Base-by-base conservation (phyloP, 2,113 vertebrate genomes). In the Varanus komodoensis region DNA sequence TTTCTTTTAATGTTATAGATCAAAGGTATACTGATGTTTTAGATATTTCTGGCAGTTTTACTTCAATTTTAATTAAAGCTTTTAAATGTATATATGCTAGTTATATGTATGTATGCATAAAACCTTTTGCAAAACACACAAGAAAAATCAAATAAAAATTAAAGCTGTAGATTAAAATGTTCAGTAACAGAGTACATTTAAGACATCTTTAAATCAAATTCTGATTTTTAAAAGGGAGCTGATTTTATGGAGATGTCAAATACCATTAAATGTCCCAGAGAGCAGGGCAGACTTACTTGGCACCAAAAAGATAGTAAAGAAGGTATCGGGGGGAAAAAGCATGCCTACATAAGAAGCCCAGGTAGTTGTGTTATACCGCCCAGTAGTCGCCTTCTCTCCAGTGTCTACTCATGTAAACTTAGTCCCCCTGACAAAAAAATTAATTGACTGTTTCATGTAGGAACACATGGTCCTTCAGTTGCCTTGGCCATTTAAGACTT, bases 121-220 rank as follows among this genome's bases (percentile, higher is more conserved):
- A 44, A 44, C 38, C 38, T 44, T 44, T 67, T 67, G 67, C 82
- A 77, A 77, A 83, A 50, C 48, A 85, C 21, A 71, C 34, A 71
- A 85, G 71, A 3, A 85, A 85, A 85, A 29, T 25, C 27, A 71
- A 69, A 14, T n/a, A 69, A 48, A 85, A 85, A 85, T 67, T 83
- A 68, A 85, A 85, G 34, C 25, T 52, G 44, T 14, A 71, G 17
- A 69, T 52, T 85, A 73, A 71, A 67, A 11, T 69, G 44, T 1
- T 5, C 3, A 84, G 61, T 17, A 27, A 67, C 82, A 32, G 38
- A 32, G 48, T 38, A 50, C 48, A 85, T n/a, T 71, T 52, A 67
- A 71, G 48, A 52, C 29, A 54, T 74, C 50, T 79, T 79, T 78
- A 48, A 79, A n/a, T 54, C 17, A 17, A 11, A 52, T 86, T 73